Percentiles rank a stretch among this genome's conserved stretches.
These are phyloP conservation scores for Drosophila hamatofila DNA, from an alignment of 2,888 invertebrate species.

Conservation along the genomic window DNA sequence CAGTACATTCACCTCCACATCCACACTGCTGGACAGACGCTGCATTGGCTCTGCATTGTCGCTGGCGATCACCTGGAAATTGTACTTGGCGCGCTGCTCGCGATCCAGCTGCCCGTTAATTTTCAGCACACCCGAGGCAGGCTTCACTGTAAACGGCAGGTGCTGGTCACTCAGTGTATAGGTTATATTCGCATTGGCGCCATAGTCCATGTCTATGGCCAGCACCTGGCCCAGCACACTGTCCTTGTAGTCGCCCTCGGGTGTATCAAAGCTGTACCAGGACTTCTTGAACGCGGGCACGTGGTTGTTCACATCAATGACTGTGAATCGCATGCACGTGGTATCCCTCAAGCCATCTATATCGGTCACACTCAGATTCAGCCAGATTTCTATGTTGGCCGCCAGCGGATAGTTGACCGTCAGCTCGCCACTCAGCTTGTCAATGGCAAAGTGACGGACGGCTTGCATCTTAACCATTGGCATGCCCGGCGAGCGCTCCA, in stretches of 20 bases:
- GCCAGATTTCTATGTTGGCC: slow-evolving; percentile 90
- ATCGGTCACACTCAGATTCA: slow-evolving; percentile 92
- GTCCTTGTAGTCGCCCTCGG: slow-evolving; percentile 91
- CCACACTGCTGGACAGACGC: slow-evolving; percentile 90
- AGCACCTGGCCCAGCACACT: slow-evolving; percentile 91
- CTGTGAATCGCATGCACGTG: slow-evolving; percentile 89
- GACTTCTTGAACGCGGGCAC: slow-evolving; percentile 93
- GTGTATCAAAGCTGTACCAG: slow-evolving; percentile 93
- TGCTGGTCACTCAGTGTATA: slow-evolving; percentile 88
- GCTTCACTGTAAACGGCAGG: slow-evolving; percentile 90
- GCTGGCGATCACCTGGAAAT: slow-evolving; percentile 90
- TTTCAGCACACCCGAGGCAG: slow-evolving; percentile 89
- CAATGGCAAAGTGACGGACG: slow-evolving; percentile 89
- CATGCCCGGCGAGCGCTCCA: slow-evolving; percentile 86
- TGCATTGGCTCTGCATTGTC: slow-evolving; percentile 88
- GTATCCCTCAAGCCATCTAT: slow-evolving; percentile 90
- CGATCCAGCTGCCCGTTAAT: slow-evolving; percentile 92
- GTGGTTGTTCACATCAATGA: slow-evolving; percentile 93
- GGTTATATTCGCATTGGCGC: slow-evolving; percentile 91
- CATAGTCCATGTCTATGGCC: slow-evolving; percentile 92
- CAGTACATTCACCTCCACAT: slow-evolving; percentile 92
- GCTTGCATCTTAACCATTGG: slow-evolving; percentile 61
- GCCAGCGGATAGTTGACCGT: slow-evolving; percentile 90
- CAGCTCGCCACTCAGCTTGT: slow-evolving; percentile 91
- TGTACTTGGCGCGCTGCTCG: slow-evolving; percentile 89